Base-by-base conservation (phyloP, 1,140 invertebrate genomes). In the Ganaspis sp. region DNA sequence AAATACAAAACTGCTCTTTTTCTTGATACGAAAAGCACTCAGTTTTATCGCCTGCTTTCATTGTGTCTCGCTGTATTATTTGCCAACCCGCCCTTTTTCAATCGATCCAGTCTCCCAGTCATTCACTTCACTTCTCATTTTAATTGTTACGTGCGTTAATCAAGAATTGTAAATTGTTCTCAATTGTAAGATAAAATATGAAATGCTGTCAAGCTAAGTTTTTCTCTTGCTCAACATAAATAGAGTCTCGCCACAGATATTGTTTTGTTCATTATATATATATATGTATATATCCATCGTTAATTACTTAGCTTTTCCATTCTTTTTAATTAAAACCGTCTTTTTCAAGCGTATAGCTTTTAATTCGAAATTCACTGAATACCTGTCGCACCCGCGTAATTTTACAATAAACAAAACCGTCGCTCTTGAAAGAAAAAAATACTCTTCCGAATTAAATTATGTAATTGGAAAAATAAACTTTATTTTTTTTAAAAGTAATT, bases 231-330 rank as follows among this genome's bases (percentile, higher is more conserved):
- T 29, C 26, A 4, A 1, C 15, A 8, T 64, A 34, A 64, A 64
- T 64, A 64, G 58, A 34, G 58, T 29, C 26, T 64, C 11, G 21
- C 53, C 53, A 58, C 53, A 11, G 21, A 75, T 71, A 58, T 58
- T 71, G 74, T 71, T 75, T 58, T 71, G 74, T 71, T 75, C 34
- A 64, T 75, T 69, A 42, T 64, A 29, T 15, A 6, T 9, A n/a
- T n/a, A n/a, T n/a, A n/a, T n/a, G 54, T 11, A n/a, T n/a, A 21
- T 26, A 40, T 58, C 4, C 76, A 34, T 8, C 40, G 73, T 72
- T 69, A 72, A 78, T 78, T 78, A 74, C 37, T 9, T 17, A 1
- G 45, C 45, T 29, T n/a, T n/a, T 5, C 12, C 23, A 15, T 64
- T n/a, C 15, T 64, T 15, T 29, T n/a, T 64, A 64, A 64, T 64